A percentile compares a stretch with the other conserved stretches of the same genome.
Evolutionary conservation across 2,888 invertebrate genomes (phyloP).

Genomic region (Perizoma affinitatum): DNA sequence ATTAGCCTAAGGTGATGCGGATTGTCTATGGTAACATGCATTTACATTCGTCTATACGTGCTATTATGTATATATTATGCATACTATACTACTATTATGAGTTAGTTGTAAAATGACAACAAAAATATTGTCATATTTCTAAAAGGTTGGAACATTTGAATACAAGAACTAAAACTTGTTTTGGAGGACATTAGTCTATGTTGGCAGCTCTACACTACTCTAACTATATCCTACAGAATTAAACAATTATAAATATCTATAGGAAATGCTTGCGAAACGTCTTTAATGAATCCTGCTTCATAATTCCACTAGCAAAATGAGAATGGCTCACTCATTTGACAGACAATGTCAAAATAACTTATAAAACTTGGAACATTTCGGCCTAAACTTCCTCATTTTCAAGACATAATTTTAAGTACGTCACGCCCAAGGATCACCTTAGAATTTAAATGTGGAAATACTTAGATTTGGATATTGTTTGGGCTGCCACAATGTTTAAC

Average conservation of each 20-base stretch:
- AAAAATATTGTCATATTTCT: conserved; percentile 20
- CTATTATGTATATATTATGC: conserved; percentile 29
- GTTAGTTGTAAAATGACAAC: conserved; percentile 21
- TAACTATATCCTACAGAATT: background rate
- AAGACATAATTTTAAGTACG: too few relatives aligned
- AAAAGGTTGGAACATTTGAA: conserved; percentile 15
- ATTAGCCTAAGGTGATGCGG: conserved; percentile 21
- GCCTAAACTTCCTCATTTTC: too few relatives aligned
- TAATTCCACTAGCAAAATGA: too few relatives aligned
- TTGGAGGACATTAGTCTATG: conserved; percentile 35
- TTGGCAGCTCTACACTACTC: conserved; percentile 22
- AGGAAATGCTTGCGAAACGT: conserved; percentile 22
- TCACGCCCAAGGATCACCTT: too few relatives aligned
- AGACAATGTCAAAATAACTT: too few relatives aligned
- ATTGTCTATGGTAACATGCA: conserved; percentile 26
- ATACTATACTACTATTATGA: conserved; percentile 19
- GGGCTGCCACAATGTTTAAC: too few relatives aligned
- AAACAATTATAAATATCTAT: conserved; percentile 11
- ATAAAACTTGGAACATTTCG: too few relatives aligned
- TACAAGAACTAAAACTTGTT: conserved; percentile 13
- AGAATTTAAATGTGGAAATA: too few relatives aligned
- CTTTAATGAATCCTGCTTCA: conserved; percentile 9
- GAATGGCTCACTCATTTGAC: too few relatives aligned
- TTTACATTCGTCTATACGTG: conserved; percentile 21
- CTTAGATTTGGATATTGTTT: too few relatives aligned